phyloP scores from a whole-genome alignment of 1,140 invertebrate genomes.

The Drosophila arawakana region DNA sequence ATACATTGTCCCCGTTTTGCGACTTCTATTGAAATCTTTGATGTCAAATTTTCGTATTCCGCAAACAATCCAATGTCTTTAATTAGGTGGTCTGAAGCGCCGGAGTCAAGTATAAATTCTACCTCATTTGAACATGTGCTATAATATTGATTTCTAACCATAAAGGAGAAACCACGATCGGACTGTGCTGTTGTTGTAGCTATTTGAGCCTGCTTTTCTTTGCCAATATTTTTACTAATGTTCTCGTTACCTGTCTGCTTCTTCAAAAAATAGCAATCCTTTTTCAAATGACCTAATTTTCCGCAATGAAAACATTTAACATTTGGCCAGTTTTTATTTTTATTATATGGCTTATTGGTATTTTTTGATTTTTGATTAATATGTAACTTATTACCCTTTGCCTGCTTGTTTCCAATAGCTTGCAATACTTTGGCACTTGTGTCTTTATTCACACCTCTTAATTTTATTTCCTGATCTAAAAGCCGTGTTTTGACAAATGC shows the following conservation, averaged over 20 bases:
- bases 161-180: slow-evolving; percentile 30
- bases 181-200: slow-evolving; percentile 23
- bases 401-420: slow-evolving; percentile 8
- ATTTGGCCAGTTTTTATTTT: slow-evolving; percentile 17
- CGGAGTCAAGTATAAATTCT: slow-evolving; percentile 63
- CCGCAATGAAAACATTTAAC: too few relatives aligned
- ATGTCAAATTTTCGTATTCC: slow-evolving; percentile 26
- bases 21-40: slow-evolving; percentile 30
- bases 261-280: background rate
- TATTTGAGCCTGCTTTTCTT: slow-evolving; percentile 40
- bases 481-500: slow-evolving; percentile 33
- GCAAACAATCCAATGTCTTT: slow-evolving; percentile 61
- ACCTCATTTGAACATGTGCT: slow-evolving; percentile 5
- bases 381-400: background rate
- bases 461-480: slow-evolving; percentile 29
- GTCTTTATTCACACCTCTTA: slow-evolving; percentile 21
- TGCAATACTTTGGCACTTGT: background rate
- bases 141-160: slow-evolving; percentile 21
- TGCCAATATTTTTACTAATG: background rate
- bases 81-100: slow-evolving; percentile 51
- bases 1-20: slow-evolving; percentile 43
- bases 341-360: background rate
- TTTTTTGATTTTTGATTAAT: background rate
- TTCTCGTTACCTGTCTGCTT: too few relatives aligned
- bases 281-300: too few relatives aligned